A percentile compares a stretch with the other conserved stretches of the same genome.
These are phyloP conservation scores for Bradynema listronoti DNA, from an alignment of 1,140 invertebrate species.

Conservation along the genomic window DNA sequence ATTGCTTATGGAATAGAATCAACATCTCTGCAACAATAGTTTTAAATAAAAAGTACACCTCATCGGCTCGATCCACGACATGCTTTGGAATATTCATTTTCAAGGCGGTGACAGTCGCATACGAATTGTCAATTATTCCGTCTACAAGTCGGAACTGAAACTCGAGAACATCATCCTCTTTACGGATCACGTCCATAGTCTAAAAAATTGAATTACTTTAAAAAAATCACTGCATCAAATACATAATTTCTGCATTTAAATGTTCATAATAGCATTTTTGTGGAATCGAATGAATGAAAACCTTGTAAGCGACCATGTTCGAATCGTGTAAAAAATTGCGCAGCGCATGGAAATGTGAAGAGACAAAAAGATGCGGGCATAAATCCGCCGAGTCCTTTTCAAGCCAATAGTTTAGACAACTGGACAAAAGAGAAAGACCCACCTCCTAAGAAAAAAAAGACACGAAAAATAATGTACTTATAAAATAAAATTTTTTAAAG, in stretches of 20 bases:
- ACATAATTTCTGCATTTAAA: background rate
- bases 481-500: background rate
- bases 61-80: constrained; percentile 39
- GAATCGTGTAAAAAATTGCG: constrained; percentile 25
- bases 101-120: constrained; percentile 43
- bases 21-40: too few relatives aligned
- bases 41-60: constrained; percentile 24
- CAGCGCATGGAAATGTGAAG: constrained; percentile 51
- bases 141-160: constrained; percentile 45
- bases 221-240: constrained; percentile 1
- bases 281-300: constrained; percentile 12
- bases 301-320: constrained; percentile 23
- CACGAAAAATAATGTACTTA: background rate
- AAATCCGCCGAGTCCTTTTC: constrained; percentile 23
- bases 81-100: constrained; percentile 43
- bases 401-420: constrained; percentile 53
- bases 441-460: constrained; percentile 47
- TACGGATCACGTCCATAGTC: constrained; percentile 45
- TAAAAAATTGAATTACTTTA: constrained; percentile 27
- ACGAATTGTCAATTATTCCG: constrained; percentile 43
- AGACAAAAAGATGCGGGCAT: constrained; percentile 51
- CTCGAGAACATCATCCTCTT: constrained; percentile 27
- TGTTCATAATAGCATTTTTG: too few relatives aligned
- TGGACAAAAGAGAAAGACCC: constrained; percentile 46
- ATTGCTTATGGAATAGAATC: background rate